These are phyloP conservation scores for Brotula barbata DNA, from an alignment of 2,797 vertebrate species.

Conservation along the genomic window DNA sequence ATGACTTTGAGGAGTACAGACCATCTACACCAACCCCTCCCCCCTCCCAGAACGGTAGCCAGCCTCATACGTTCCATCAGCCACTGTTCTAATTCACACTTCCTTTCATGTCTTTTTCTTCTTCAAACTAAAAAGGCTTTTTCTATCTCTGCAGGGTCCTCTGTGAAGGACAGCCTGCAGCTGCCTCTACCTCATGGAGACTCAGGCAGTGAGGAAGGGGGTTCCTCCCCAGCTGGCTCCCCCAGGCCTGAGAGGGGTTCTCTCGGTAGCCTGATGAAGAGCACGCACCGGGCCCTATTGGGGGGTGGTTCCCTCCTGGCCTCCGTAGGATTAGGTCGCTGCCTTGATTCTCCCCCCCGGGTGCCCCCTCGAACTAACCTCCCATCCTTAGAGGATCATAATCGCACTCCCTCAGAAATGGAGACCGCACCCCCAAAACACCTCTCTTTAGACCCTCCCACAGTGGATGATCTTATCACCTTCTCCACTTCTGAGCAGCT, in stretches of 20 bases:
- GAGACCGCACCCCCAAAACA: constrained; percentile 59
- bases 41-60: constrained; percentile 63
- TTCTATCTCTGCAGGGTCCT: constrained; percentile 62
- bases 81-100: constrained; percentile 26
- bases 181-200: constrained; percentile 76
- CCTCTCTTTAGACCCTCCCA: constrained; percentile 45
- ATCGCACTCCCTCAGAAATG: constrained; percentile 52
- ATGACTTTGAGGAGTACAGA: constrained; percentile 80
- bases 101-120: constrained; percentile 19
- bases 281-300: constrained; percentile 82
- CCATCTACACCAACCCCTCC: constrained; percentile 62
- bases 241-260: constrained; percentile 74
- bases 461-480: constrained; percentile 72
- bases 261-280: constrained; percentile 63
- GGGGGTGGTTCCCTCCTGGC: constrained; percentile 82
- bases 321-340: constrained; percentile 83
- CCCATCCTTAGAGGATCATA: constrained; percentile 51
- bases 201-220: constrained; percentile 68
- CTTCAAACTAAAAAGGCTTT: constrained; percentile 3
- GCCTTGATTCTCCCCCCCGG: constrained; percentile 75
- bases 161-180: constrained; percentile 53
- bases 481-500: constrained; percentile 71
- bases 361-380: constrained; percentile 76
- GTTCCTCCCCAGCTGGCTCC: constrained; percentile 73
- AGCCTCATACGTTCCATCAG: constrained; percentile 22